These are phyloP conservation scores for Hyperopisus bebe DNA, from an alignment of 2,113 vertebrate species.

Conservation along the genomic window DNA sequence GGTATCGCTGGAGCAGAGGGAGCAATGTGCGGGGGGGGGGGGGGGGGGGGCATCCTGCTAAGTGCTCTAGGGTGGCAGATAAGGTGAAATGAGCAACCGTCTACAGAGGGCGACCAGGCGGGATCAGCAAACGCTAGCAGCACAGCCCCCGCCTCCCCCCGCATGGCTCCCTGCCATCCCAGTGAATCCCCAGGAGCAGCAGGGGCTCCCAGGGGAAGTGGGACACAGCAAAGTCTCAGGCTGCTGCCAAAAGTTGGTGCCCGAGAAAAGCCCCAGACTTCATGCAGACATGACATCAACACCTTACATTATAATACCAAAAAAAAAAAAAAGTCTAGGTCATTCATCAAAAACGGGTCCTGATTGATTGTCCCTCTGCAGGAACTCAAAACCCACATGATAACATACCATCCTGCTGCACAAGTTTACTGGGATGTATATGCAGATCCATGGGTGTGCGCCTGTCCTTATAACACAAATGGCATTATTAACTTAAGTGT, in stretches of 20 bases:
- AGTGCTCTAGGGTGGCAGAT: not conserved
- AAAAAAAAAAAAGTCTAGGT: not conserved
- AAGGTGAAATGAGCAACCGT: constrained; percentile 7
- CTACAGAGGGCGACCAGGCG: not conserved
- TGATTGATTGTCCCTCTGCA: constrained; percentile 35
- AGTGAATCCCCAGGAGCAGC: not conserved
- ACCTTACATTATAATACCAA: not conserved
- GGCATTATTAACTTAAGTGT: not conserved
- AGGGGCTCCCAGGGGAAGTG: constrained; percentile 15
- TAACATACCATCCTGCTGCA: not conserved
- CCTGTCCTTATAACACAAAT: constrained; percentile 21
- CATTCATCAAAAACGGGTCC: constrained; percentile 43
- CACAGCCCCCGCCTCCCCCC: not conserved
- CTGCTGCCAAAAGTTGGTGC: constrained; percentile 43
- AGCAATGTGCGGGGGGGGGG: too few species aligned
- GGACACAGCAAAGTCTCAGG: constrained; percentile 33
- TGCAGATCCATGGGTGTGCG: constrained; percentile 40
- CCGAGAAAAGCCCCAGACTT: constrained; percentile 8
- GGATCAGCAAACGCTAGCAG: not conserved
- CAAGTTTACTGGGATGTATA: constrained; percentile 18
- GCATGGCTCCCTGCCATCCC: not conserved
- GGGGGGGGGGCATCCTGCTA: not conserved
- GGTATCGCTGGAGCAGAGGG: not conserved
- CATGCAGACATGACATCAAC: not conserved
- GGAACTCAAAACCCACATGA: not conserved